Evolutionary conservation across 1,140 invertebrate species (phyloP).

Genomic region (Apolygus lucorum): DNA sequence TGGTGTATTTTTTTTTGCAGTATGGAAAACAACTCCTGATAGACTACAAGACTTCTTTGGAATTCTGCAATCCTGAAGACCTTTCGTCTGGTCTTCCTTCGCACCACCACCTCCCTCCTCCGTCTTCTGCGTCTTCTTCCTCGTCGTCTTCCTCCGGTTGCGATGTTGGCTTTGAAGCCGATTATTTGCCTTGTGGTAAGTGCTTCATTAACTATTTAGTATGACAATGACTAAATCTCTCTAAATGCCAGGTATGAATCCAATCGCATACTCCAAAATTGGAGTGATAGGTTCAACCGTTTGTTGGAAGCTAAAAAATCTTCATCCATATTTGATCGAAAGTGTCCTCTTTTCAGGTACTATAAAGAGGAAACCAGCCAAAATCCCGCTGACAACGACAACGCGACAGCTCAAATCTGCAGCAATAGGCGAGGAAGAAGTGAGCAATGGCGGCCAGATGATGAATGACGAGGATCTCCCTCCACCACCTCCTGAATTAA

Average conservation of each 20-base stretch:
- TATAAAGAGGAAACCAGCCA: conserved; percentile 80
- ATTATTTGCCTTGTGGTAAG: conserved; percentile 18
- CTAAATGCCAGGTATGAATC: too few species aligned
- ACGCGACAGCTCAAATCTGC: conserved; percentile 58
- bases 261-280: too few species aligned
- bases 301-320: too few species aligned
- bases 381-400: conserved; percentile 81
- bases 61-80: conserved; percentile 47
- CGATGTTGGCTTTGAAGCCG: conserved; percentile 24
- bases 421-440: conserved; percentile 25
- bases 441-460: neutral
- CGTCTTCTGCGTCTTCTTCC: conserved; percentile 6
- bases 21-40: conserved; percentile 72
- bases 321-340: too few species aligned
- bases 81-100: neutral
- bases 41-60: conserved; percentile 71
- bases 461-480: conserved; percentile 22
- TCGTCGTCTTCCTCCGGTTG: conserved; percentile 23
- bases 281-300: too few species aligned
- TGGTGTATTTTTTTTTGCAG: too few species aligned
- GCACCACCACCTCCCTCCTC: neutral
- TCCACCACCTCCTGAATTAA: conserved; percentile 43
- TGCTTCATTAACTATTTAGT: too few species aligned
- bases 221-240: too few species aligned
- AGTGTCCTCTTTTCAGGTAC: conserved; percentile 50